Evolutionary conservation across 2,888 invertebrate species (phyloP), one percentile per base, ranked within the genome.

Genomic region (Lomographa bimaculata): DNA sequence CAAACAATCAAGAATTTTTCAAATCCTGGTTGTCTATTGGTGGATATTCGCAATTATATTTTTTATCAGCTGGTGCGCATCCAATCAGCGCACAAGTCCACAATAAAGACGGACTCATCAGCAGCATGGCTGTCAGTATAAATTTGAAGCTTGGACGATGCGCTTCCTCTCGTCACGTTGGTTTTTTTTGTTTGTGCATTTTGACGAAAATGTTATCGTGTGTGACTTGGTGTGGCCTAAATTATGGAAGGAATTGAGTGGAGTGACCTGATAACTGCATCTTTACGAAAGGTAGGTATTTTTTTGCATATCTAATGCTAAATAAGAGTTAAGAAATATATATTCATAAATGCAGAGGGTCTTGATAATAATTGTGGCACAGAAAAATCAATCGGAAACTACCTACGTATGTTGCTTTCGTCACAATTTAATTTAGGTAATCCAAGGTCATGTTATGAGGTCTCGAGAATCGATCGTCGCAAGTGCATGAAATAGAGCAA

Each of bases 41-140:
- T 64, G 41, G 64, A 68, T 36, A 20, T 7, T 1, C 19, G 48
- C 49, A 60, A 61, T 71, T 56, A 56, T 37, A 54, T 48, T 74
- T 81, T 81, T 79, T 77, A 69, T 60, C 53, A 50, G 41, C 58
- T 46, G 35, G 40, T 48, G 66, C 72, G 79, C 72, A 68, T 80
- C 94, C 93, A 94, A 94, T 93, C 90, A 85, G 90, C 89, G 82
- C 65, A 68, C 89, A 90, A 91, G 90, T 89, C 90, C 90, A 91
- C 91, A 92, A 93, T 94, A 94, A 95, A 95, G 94, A 93, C 93
- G 92, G 93, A 92, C 92, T 93, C 93, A 92, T 92, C 92, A 91
- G 92, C 94, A 95, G 94, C 93, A 96, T 96, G 95, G 96, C 95
- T 95, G 96, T 94, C 96, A 97, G 96, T 97, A 97, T 97, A 97